phyloP scores from a whole-genome alignment of 1,140 invertebrate genomes.

The Drosophila kurseongensis region DNA sequence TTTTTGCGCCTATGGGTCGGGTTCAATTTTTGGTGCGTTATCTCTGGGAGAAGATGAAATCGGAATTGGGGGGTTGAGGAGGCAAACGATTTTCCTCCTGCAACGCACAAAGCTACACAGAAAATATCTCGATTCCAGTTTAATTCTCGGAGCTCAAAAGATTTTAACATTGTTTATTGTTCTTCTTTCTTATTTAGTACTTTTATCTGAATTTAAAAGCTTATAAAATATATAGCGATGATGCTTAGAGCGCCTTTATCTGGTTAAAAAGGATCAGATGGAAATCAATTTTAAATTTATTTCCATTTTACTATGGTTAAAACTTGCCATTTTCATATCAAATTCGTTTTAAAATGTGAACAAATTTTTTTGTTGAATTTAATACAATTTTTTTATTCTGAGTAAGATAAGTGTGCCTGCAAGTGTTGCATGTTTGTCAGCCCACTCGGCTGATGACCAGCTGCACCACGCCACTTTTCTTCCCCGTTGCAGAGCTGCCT shows the following conservation, averaged over 20 bases:
- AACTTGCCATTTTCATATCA: no score
- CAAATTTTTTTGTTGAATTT: neutral
- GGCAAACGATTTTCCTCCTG: slow-evolving; percentile 1
- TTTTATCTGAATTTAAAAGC: no score
- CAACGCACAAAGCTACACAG: slow-evolving; percentile 11
- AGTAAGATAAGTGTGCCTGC: slow-evolving; percentile 17
- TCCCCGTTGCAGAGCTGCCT: neutral
- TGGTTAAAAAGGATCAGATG: no score
- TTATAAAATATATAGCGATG: no score
- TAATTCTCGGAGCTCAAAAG: no score
- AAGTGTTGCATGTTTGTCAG: slow-evolving; percentile 73
- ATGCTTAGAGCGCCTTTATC: no score
- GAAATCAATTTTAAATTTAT: no score
- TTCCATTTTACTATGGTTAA: no score
- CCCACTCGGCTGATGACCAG: slow-evolving; percentile 66
- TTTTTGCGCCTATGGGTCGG: slow-evolving; percentile 39
- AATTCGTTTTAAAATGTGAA: no score
- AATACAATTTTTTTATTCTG: neutral
- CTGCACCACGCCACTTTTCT: slow-evolving; percentile 10
- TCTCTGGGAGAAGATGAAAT: slow-evolving; percentile 27
- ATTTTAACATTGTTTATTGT: no score
- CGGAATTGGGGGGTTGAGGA: neutral
- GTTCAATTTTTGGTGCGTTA: slow-evolving; percentile 74
- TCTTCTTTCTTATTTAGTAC: no score
- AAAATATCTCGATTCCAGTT: no score